Percentiles rank a stretch among this genome's conserved stretches.
These are phyloP conservation scores for Drosophila robusta DNA, from an alignment of 2,888 invertebrate species.

Conservation along the genomic window DNA sequence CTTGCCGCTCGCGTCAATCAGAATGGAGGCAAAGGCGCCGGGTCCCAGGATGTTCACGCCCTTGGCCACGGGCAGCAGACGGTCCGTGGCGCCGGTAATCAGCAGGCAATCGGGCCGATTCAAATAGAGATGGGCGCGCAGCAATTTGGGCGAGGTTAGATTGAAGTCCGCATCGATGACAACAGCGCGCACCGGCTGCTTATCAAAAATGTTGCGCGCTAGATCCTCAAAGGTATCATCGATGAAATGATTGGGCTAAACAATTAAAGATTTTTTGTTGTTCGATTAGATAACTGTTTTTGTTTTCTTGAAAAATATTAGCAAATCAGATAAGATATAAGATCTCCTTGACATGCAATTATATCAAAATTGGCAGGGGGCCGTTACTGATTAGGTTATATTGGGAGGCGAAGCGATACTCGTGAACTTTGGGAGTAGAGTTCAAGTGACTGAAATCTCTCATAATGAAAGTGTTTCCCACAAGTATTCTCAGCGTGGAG, in stretches of 20 bases:
- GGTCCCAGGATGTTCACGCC: constrained; percentile 84
- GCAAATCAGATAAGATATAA: too few relatives aligned
- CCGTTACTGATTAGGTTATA: too few relatives aligned
- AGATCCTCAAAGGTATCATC: constrained; percentile 67
- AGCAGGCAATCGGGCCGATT: constrained; percentile 85
- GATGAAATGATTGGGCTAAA: constrained; percentile 45
- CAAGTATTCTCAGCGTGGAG: too few relatives aligned
- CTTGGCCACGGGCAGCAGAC: constrained; percentile 78
- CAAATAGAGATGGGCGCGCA: constrained; percentile 85
- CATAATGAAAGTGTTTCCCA: too few relatives aligned
- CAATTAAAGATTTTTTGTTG: too few relatives aligned
- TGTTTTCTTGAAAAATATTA: too few relatives aligned
- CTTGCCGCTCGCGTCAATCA: constrained; percentile 82
- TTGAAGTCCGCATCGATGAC: constrained; percentile 85
- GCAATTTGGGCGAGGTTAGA: constrained; percentile 84
- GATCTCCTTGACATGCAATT: too few relatives aligned
- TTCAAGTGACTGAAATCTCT: too few relatives aligned
- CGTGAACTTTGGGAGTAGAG: too few relatives aligned
- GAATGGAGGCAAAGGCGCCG: constrained; percentile 83
- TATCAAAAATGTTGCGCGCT: constrained; percentile 64
- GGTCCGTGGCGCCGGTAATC: constrained; percentile 85
- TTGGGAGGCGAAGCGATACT: too few relatives aligned
- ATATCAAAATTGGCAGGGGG: too few relatives aligned
- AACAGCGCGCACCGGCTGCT: constrained; percentile 85
- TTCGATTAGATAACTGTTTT: too few relatives aligned